These are phyloP conservation scores for Calosoma granatense DNA, from an alignment of 1,140 invertebrate species.

Conservation along the genomic window DNA sequence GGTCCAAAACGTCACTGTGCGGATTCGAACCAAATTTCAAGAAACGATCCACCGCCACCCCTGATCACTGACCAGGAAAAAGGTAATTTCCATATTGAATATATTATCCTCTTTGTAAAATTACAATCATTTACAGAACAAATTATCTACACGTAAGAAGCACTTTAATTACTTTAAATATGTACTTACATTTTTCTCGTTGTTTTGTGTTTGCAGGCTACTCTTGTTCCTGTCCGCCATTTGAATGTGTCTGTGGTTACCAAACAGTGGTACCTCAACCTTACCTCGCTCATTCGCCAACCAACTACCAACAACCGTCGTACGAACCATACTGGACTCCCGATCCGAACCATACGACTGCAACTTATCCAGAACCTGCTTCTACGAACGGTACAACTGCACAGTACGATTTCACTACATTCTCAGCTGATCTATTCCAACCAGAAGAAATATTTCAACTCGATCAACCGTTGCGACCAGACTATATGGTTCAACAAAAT, in stretches of 20 bases:
- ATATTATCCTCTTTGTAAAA: not conserved
- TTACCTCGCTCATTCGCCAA: slow-evolving; percentile 16
- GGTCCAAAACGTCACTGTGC: slow-evolving; percentile 39
- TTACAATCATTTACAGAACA: not conserved
- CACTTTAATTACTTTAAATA: too few species aligned
- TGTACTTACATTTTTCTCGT: slow-evolving; percentile 17
- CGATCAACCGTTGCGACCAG: slow-evolving; percentile 57
- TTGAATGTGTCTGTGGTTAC: slow-evolving; percentile 47
- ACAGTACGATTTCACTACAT: slow-evolving; percentile 40
- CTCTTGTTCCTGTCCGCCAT: slow-evolving; percentile 53
- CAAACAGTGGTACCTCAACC: slow-evolving; percentile 29
- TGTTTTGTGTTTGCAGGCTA: slow-evolving; percentile 46
- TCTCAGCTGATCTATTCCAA: slow-evolving; percentile 58
- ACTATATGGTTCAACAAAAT: slow-evolving; percentile 38
- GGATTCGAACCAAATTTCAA: slow-evolving; percentile 25
- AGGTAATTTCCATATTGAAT: slow-evolving; percentile 30
- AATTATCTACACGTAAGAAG: not conserved
- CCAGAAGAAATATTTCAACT: slow-evolving; percentile 68
- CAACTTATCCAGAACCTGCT: slow-evolving; percentile 23
- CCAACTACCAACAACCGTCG: slow-evolving; percentile 17
- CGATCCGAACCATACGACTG: slow-evolving; percentile 24
- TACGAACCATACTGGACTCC: slow-evolving; percentile 20
- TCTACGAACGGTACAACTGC: not conserved
- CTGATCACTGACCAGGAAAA: slow-evolving; percentile 43
- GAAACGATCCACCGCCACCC: slow-evolving; percentile 38